Evolutionary conservation across 2,113 vertebrate species (phyloP), one percentile per base, ranked within the genome.

Genomic region (Neomonachus schauinslandi): DNA sequence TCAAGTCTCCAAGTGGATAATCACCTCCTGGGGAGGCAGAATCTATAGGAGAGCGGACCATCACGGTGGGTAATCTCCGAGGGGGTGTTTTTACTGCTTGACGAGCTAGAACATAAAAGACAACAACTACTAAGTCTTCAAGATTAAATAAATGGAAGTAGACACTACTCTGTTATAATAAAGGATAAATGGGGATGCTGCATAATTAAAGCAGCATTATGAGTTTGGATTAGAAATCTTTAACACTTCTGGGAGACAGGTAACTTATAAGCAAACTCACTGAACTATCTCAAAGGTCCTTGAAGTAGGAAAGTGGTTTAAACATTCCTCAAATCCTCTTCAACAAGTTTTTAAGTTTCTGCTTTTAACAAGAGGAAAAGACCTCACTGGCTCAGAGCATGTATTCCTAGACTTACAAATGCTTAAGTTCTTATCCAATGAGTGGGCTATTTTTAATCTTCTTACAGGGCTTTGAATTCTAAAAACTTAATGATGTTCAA

Each of bases 11-110:
- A 95, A 99, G 98, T 85, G 99, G 96, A 98, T 99, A 99, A 33
- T 99, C 99, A 98, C 99, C 97, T 88, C 99, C 98, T 3, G 99
- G 99, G n/a, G 99, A 99, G 91, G 99, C 99, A 86, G 99, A 99
- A 87, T 99, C 99, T 96, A 99, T 98, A 28, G 99, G 99, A 77
- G 99, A 99, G 28, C 99, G 99, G 36, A 99, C 99, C 77, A 99
- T 99, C 85, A 99, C 99, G 84, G 99, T 99, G 0, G 99, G 99
- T 46, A 99, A 97, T 65, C 99, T 99, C 94, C 99, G 99, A 1
- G 99, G 99, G 0, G 99, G 99, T 98, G 99, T 99, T 98, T 99
- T 99, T 95, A 99, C 98, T 76, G 99, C 99, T 98, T 99, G 99
- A 59, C 99, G 99, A 98, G 99, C 99, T 99, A 98, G 3, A 97